A percentile compares a stretch with the other conserved stretches of the same genome.
Evolutionary conservation across 2,797 vertebrate species (phyloP).

Genomic region (Alcedo atthis): DNA sequence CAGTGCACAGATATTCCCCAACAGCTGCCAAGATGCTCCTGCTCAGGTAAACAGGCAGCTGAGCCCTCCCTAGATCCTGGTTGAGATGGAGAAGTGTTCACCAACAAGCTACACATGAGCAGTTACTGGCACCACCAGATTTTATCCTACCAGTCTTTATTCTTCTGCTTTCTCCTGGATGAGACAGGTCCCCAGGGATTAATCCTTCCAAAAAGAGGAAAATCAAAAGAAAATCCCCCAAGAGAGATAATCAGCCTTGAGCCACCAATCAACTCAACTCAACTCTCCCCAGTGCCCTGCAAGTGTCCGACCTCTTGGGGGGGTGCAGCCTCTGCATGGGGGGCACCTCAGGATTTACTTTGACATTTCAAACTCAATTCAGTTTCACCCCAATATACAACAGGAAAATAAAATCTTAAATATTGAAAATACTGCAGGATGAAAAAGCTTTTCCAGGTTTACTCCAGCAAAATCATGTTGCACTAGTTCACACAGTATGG

Average conservation of each 20-base stretch:
- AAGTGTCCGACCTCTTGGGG: not conserved
- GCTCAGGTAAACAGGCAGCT: not conserved
- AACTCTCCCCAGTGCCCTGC: accelerated
- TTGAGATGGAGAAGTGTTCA: accelerated
- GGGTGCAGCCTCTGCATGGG: not conserved
- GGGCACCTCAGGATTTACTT: not conserved
- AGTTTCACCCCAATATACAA: not conserved
- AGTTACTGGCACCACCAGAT: not conserved
- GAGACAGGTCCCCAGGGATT: not conserved
- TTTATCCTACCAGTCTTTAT: no score
- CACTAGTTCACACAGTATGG: not conserved
- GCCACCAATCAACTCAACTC: not conserved
- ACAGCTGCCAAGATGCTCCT: accelerated
- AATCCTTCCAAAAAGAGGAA: not conserved
- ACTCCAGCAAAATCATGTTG: not conserved
- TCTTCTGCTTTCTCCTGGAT: not conserved
- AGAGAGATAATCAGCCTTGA: not conserved
- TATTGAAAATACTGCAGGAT: not conserved
- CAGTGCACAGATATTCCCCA: not conserved
- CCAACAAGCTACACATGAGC: not conserved
- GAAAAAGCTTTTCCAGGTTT: not conserved
- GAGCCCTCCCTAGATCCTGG: accelerated
- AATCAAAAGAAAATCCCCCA: no score
- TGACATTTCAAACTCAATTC: not conserved
- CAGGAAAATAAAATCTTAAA: not conserved